Base-by-base conservation (phyloP, 2,888 invertebrate genomes). In the Spisula solida region DNA sequence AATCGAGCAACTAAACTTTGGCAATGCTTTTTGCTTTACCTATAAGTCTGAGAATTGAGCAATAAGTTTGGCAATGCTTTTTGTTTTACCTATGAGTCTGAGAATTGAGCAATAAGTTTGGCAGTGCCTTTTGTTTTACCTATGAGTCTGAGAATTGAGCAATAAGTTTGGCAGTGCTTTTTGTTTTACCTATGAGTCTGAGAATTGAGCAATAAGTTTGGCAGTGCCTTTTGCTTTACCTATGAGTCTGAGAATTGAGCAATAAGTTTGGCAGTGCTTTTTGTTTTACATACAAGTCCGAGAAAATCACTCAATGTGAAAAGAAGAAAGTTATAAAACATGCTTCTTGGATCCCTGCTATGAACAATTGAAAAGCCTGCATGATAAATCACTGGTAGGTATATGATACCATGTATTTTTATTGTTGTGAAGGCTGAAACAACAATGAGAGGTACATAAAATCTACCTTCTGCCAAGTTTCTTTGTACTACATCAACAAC, bases 381-480 rank as follows among this genome's bases (percentile, higher is more conserved):
- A n/a, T 47, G n/a, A 82, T 82, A 31, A 14, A 60, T 60, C 31
- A 70, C n/a, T 31, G 70, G 31, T n/a, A 70, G 31, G 70, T n/a
- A 70, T 25, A 20, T 10, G 70, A n/a, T n/a, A 31, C 16, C 31
- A n/a, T 10, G 70, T 70, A 66, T 82, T 82, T 66, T 82, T 82
- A 82, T 66, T 66, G 47, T 66, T 66, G n/a, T 66, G 66, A 66
- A 82, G 8, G 10, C 41, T 60, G 47, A 47, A 31, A 66, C 31
- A 56, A 25, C 20, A 82, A 18, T 75, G 56, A n/a, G 47, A 8
- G 41, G 1, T 47, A 82, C 25, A 51, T 75, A 48, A 75, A 83
- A 75, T 48, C 75, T 51, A 41, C 51, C 25, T 29, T 25, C n/a
- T 75, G 83, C 83, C 83, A 83, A 83, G 75, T 75, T 83, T 70